phyloP scores from a whole-genome alignment of 2,113 vertebrate species.

The Anser cygnoides region DNA sequence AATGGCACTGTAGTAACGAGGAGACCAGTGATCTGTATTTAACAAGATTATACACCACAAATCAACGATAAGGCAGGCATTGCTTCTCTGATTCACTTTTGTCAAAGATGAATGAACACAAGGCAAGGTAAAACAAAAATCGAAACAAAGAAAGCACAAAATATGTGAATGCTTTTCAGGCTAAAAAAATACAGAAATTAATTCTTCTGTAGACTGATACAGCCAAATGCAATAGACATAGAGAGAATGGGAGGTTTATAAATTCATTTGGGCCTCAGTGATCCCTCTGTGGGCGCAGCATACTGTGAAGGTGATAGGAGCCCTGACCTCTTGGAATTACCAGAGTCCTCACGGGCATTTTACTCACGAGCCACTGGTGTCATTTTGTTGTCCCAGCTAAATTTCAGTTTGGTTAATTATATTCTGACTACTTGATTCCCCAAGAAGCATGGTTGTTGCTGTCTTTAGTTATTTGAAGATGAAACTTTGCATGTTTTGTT shows the following conservation, averaged over 20 bases:
- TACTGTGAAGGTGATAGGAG: background rate
- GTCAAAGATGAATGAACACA: slow-evolving; percentile 2
- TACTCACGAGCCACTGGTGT: background rate
- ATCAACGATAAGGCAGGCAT: slow-evolving; percentile 41
- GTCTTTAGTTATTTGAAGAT: background rate
- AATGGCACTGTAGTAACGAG: slow-evolving; percentile 42
- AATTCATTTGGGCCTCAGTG: background rate
- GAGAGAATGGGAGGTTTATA: background rate
- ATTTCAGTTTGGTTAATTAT: background rate
- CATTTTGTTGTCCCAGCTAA: background rate
- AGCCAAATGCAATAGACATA: background rate
- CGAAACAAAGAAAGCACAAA: background rate
- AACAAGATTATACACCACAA: slow-evolving; percentile 57
- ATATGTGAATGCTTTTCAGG: background rate
- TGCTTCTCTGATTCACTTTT: slow-evolving; percentile 43
- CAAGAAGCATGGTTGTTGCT: background rate
- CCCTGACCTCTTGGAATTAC: background rate
- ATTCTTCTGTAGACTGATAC: background rate
- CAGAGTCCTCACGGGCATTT: background rate
- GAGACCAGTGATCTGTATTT: slow-evolving; percentile 62
- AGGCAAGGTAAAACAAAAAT: slow-evolving; percentile 27
- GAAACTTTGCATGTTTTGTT: background rate
- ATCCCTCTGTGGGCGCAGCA: background rate
- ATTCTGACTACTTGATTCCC: background rate
- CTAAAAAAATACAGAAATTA: background rate